Evolutionary conservation across 2,797 vertebrate genomes (phyloP).

Genomic region (Coluber constrictor): DNA sequence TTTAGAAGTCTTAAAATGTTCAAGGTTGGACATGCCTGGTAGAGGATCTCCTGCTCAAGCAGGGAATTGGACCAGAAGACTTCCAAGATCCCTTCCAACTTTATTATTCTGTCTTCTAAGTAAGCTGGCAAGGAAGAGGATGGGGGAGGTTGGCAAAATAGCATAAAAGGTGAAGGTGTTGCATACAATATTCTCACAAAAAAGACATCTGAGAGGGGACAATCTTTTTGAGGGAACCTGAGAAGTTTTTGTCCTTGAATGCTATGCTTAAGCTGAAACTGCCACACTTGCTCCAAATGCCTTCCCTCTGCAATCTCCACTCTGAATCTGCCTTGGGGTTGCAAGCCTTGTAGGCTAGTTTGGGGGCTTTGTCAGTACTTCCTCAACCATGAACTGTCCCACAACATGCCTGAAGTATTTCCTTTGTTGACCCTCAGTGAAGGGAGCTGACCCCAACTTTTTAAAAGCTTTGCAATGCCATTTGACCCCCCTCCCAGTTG

Average conservation of each 20-base stretch:
- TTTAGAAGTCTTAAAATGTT: too few relatives aligned
- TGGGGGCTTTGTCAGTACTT: background rate
- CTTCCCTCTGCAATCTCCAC: background rate
- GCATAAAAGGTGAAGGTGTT: background rate
- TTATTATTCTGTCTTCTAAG: background rate
- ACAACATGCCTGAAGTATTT: background rate
- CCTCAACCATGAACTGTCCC: background rate
- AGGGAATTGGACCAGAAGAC: background rate
- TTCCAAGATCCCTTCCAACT: background rate
- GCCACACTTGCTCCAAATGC: background rate
- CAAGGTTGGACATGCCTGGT: background rate
- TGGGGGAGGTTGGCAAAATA: background rate
- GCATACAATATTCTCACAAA: too few relatives aligned
- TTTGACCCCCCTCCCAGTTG: background rate
- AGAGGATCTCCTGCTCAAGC: background rate
- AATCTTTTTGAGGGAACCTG: background rate
- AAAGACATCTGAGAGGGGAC: background rate
- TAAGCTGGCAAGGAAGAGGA: background rate
- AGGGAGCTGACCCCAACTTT: background rate
- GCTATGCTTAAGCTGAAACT: background rate
- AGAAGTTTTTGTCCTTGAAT: background rate
- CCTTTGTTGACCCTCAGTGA: background rate
- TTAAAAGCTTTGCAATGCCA: background rate
- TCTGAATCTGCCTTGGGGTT: background rate
- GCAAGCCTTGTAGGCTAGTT: background rate